phyloP scores from a whole-genome alignment of 2,113 vertebrate species.

The Epinephelus lanceolatus region DNA sequence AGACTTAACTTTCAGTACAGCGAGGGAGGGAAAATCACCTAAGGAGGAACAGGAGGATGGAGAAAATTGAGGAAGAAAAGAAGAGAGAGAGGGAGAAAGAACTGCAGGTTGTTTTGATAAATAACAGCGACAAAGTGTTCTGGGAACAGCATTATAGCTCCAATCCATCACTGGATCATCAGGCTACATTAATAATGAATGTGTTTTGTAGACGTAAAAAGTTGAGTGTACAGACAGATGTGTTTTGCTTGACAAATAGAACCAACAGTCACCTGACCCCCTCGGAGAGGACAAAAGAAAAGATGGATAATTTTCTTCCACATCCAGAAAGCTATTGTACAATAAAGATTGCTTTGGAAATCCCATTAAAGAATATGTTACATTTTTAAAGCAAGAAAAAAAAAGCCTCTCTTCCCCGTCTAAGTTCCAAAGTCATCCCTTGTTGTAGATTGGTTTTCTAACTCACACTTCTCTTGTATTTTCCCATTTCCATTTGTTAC shows the following conservation, averaged over 20 bases:
- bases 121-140: slow-evolving; percentile 51
- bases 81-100: background rate
- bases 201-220: slow-evolving; percentile 37
- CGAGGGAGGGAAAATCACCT: slow-evolving; percentile 9
- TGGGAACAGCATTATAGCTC: slow-evolving; percentile 43
- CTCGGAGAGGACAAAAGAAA: slow-evolving; percentile 34
- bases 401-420: slow-evolving; percentile 14
- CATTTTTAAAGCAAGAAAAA: slow-evolving; percentile 41
- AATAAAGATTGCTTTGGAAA: slow-evolving; percentile 43
- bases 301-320: slow-evolving; percentile 23
- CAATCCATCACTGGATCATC: slow-evolving; percentile 64
- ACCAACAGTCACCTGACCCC: slow-evolving; percentile 9
- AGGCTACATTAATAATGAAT: slow-evolving; percentile 72
- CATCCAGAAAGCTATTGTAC: slow-evolving; percentile 14
- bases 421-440: slow-evolving; percentile 42
- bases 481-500: slow-evolving; percentile 31
- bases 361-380: slow-evolving; percentile 43
- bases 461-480: slow-evolving; percentile 49
- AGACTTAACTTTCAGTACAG: slow-evolving; percentile 46
- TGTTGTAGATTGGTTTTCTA: slow-evolving; percentile 46
- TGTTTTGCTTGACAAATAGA: slow-evolving; percentile 48
- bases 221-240: slow-evolving; percentile 13
- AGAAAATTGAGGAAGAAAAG: background rate
- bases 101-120: slow-evolving; percentile 67
- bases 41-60: slow-evolving; percentile 19